These are phyloP conservation scores for Colletes gigas DNA, from an alignment of 1,140 invertebrate species.

Conservation along the genomic window DNA sequence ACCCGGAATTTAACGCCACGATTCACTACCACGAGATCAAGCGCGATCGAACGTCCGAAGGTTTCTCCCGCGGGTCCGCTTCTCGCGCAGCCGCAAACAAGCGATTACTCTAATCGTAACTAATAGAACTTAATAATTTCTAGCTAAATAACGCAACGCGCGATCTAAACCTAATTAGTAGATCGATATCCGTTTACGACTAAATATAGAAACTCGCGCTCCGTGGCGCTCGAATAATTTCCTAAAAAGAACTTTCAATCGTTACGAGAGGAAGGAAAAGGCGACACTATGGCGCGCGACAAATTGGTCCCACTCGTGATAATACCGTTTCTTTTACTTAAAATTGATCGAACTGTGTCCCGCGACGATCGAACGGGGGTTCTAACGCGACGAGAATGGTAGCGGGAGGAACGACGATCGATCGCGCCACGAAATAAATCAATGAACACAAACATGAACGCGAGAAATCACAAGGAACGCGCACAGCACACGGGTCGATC, in stretches of 20 bases:
- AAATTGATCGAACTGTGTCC: background rate
- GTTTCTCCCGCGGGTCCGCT: conserved; percentile 22
- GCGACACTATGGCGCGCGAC: conserved; percentile 1
- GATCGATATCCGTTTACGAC: background rate
- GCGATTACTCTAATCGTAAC: background rate
- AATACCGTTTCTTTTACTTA: background rate
- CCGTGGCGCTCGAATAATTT: background rate
- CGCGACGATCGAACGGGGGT: background rate
- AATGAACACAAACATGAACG: conserved; percentile 41
- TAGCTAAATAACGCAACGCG: background rate
- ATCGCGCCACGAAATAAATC: conserved; percentile 44
- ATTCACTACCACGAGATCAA: conserved; percentile 59
- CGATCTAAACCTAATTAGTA: conserved; percentile 3
- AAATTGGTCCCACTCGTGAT: conserved; percentile 54
- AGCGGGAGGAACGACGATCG: conserved; percentile 39
- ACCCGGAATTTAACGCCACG: conserved; percentile 8
- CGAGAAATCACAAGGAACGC: conserved; percentile 27
- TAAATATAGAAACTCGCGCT: background rate
- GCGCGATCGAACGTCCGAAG: conserved; percentile 40
- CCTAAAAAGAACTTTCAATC: background rate
- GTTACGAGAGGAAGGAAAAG: background rate
- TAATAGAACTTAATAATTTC: conserved; percentile 8
- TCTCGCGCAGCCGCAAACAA: conserved; percentile 12
- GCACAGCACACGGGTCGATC: background rate
- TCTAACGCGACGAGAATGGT: conserved; percentile 30